Evolutionary conservation across 2,113 vertebrate species (phyloP).

Genomic region (Glareola pratincola): DNA sequence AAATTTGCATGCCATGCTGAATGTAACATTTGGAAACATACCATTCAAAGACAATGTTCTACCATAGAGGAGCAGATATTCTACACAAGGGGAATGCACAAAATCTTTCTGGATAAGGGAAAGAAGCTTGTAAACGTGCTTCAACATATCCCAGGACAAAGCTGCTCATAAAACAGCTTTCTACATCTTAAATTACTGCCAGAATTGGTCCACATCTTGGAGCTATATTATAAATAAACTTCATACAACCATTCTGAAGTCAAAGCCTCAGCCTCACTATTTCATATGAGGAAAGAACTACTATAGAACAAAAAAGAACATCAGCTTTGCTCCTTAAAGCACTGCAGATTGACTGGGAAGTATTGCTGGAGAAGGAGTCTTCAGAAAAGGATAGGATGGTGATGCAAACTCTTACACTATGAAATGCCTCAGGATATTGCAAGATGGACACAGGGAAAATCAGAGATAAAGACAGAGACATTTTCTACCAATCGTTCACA

Average conservation of each 20-base stretch:
- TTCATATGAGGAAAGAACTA: neutral
- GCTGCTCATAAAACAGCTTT: neutral
- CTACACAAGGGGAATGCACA: neutral
- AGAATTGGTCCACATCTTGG: neutral
- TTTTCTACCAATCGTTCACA: neutral
- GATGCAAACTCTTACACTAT: neutral
- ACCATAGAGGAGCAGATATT: neutral
- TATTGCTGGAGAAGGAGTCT: neutral
- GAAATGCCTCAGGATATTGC: neutral
- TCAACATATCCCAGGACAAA: neutral
- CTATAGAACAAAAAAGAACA: neutral
- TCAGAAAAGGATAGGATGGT: neutral
- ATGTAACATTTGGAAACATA: neutral
- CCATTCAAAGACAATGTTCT: neutral
- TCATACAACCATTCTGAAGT: neutral
- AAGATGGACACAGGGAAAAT: neutral
- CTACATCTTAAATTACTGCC: neutral
- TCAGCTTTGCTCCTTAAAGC: neutral
- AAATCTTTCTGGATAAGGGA: neutral
- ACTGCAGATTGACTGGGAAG: neutral
- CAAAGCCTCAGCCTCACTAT: neutral
- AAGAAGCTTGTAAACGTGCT: neutral
- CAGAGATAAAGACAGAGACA: neutral
- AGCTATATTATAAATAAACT: neutral
- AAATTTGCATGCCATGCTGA: neutral